phyloP scores from a whole-genome alignment of 2,888 invertebrate species.

The Philereme transversata region DNA sequence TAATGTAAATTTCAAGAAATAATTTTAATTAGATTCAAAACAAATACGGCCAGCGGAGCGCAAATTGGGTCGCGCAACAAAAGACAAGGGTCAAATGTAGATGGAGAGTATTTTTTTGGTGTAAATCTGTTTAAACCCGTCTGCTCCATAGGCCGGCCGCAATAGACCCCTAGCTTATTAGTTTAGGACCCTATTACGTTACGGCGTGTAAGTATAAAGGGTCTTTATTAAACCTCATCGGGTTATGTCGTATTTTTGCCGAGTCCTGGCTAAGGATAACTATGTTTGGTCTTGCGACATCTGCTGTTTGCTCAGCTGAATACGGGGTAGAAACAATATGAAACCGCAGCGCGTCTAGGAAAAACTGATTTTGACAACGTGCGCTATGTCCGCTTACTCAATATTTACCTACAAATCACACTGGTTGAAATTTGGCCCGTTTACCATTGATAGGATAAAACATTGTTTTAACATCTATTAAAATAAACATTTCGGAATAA shows the following conservation, averaged over 20 bases:
- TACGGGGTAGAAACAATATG: constrained; percentile 63
- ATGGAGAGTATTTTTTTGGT: constrained; percentile 58
- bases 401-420: constrained; percentile 12
- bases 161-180: constrained; percentile 69
- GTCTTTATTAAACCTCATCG: constrained; percentile 66
- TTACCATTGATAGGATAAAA: constrained; percentile 20
- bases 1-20: constrained; percentile 56
- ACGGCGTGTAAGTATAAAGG: constrained; percentile 67
- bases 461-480: constrained; percentile 20
- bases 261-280: constrained; percentile 59
- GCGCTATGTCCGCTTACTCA: constrained; percentile 33
- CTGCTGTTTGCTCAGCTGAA: constrained; percentile 68
- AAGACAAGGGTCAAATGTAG: constrained; percentile 63
- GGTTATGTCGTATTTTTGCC: constrained; percentile 55
- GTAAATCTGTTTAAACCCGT: constrained; percentile 70
- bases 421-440: constrained; percentile 18
- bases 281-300: constrained; percentile 67
- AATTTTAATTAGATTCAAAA: constrained; percentile 65
- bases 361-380: constrained; percentile 67
- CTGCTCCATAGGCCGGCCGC: constrained; percentile 56
- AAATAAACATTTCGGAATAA: constrained; percentile 22
- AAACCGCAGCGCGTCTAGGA: constrained; percentile 50
- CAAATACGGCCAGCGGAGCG: constrained; percentile 56
- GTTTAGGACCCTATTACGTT: constrained; percentile 77
- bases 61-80: constrained; percentile 62